Evolutionary conservation across 2,797 vertebrate species (phyloP).

Genomic region (Myiothlypis chrysogaster): DNA sequence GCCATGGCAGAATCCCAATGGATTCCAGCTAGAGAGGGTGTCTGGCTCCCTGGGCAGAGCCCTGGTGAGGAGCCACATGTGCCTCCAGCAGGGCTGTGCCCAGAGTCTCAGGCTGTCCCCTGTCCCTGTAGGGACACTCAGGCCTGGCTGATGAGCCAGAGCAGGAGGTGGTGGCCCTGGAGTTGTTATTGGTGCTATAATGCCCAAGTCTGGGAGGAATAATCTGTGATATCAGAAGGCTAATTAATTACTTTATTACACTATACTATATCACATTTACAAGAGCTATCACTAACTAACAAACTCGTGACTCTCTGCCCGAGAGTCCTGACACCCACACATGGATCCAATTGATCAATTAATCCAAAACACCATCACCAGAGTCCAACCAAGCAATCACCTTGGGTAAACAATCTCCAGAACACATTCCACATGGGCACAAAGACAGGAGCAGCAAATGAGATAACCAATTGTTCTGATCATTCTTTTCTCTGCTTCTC

Average conservation of each 20-base stretch:
- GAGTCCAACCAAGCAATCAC: neutral
- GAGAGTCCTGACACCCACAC: neutral
- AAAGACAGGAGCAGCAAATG: neutral
- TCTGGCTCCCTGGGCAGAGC: neutral
- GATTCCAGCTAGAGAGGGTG: neutral
- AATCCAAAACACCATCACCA: neutral
- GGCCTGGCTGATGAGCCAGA: neutral
- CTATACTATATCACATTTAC: neutral
- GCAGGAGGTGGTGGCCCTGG: rapidly evolving
- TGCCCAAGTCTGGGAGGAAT: neutral
- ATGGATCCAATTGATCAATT: neutral
- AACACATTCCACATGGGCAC: neutral
- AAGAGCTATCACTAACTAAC: neutral
- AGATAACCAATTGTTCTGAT: neutral
- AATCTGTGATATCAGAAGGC: neutral
- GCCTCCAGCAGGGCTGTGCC: neutral
- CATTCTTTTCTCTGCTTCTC: neutral
- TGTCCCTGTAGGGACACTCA: neutral
- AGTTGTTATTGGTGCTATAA: neutral
- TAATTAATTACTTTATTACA: neutral
- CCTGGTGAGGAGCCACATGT: neutral
- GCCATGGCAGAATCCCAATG: neutral
- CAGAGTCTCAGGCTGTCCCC: neutral
- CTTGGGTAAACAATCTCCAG: neutral
- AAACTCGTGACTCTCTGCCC: rapidly evolving